A percentile compares a stretch with the other conserved stretches of the same genome.
These are phyloP conservation scores for Parotia lawesii DNA, from an alignment of 2,113 vertebrate genomes.

Conservation along the genomic window DNA sequence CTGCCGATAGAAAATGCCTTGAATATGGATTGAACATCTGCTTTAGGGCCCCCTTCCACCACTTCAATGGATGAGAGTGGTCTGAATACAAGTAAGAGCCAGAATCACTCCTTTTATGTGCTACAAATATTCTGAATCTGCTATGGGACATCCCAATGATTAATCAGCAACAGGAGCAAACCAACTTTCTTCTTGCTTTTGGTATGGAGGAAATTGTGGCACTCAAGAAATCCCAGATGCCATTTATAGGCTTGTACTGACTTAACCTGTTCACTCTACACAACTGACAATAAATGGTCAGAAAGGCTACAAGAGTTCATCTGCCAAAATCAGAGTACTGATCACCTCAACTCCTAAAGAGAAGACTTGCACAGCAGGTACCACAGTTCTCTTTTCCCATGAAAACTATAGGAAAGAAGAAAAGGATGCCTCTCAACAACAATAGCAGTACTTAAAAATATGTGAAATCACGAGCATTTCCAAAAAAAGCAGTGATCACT, in stretches of 20 bases:
- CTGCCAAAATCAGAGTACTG: not conserved
- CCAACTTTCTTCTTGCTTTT: not conserved
- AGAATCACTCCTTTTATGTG: not conserved
- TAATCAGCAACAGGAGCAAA: not conserved
- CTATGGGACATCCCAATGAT: not conserved
- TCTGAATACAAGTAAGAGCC: not conserved
- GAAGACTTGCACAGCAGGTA: not conserved
- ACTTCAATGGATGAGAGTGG: not conserved
- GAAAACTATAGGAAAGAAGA: not conserved
- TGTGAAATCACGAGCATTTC: not conserved
- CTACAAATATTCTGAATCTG: not conserved
- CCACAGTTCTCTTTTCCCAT: not conserved
- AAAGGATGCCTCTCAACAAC: not conserved
- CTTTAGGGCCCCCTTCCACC: not conserved
- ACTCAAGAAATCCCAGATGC: not conserved
- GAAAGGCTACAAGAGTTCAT: not conserved
- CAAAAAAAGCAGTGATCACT: not conserved
- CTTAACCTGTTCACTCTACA: not conserved
- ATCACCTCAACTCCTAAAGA: not conserved
- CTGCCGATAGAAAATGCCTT: not conserved
- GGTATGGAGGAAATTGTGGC: not conserved
- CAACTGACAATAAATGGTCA: not conserved
- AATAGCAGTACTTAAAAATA: not conserved
- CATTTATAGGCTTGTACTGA: not conserved
- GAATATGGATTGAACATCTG: not conserved